These are phyloP conservation scores for Napeogenes inachia DNA, from an alignment of 2,888 invertebrate species.

Conservation along the genomic window DNA sequence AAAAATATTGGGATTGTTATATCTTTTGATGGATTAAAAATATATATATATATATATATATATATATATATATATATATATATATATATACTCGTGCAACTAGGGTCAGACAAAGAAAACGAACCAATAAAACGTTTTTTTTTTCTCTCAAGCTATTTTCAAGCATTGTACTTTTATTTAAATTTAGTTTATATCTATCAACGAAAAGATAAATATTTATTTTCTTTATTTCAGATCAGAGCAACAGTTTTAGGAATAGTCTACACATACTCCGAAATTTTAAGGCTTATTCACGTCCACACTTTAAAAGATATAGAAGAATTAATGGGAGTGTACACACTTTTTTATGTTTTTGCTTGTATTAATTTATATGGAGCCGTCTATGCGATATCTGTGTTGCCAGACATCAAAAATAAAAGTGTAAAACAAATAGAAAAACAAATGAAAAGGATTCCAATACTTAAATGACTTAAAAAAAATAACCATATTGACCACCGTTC, in stretches of 20 bases:
- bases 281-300: constrained; percentile 54
- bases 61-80: no score
- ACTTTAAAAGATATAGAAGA: constrained; percentile 56
- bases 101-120: no score
- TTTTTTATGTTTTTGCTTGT: constrained; percentile 57
- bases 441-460: constrained; percentile 51
- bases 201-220: neutral
- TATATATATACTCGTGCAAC: no score
- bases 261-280: constrained; percentile 50
- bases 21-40: no score
- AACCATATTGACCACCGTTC: no score
- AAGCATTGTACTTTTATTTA: no score
- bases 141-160: no score
- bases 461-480: constrained; percentile 35
- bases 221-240: constrained; percentile 51
- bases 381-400: constrained; percentile 52
- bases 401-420: constrained; percentile 46
- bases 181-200: no score
- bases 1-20: no score
- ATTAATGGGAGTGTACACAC: constrained; percentile 52
- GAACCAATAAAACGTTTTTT: no score
- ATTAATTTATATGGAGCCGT: constrained; percentile 59
- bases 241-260: constrained; percentile 48
- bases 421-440: constrained; percentile 57
- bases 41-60: no score